These are phyloP conservation scores for Salarias fasciatus DNA, from an alignment of 2,797 vertebrate genomes.

Conservation along the genomic window DNA sequence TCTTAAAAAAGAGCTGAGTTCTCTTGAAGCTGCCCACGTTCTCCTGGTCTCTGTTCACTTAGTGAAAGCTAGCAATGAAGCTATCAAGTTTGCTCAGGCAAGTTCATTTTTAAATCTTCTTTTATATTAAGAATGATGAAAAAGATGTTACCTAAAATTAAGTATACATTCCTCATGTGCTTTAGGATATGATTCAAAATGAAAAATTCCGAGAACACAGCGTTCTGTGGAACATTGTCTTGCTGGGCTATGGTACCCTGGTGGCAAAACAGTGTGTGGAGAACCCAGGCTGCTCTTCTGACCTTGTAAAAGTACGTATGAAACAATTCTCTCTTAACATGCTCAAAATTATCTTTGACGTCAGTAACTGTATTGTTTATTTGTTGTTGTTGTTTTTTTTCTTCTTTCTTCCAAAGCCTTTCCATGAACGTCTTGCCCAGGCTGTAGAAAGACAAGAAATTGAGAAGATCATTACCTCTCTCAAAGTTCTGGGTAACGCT, in stretches of 20 bases:
- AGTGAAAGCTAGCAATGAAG: conserved; percentile 77
- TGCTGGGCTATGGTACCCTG: conserved; percentile 85
- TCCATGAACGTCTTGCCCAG: conserved; percentile 68
- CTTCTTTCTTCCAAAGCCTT: conserved; percentile 69
- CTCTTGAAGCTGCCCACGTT: conserved; percentile 74
- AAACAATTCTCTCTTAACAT: not conserved
- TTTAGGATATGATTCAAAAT: conserved; percentile 54
- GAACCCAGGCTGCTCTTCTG: conserved; percentile 75
- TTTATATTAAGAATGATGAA: not conserved
- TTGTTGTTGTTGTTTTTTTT: too few relatives aligned
- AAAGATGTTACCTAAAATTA: not conserved
- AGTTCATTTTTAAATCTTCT: not conserved
- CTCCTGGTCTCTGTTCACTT: conserved; percentile 81
- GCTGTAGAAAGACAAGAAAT: conserved; percentile 58
- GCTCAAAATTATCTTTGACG: conserved; percentile 29
- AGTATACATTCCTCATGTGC: not conserved
- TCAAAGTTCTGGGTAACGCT: conserved; percentile 85
- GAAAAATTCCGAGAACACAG: conserved; percentile 54
- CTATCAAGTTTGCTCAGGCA: conserved; percentile 73
- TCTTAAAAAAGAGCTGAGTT: conserved; percentile 71
- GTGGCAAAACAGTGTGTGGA: conserved; percentile 82
- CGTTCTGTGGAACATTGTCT: conserved; percentile 75
- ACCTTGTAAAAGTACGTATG: conserved; percentile 82
- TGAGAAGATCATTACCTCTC: conserved; percentile 57
- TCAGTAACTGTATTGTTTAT: not conserved